Evolutionary conservation across 1,140 invertebrate genomes (phyloP).

Genomic region (Octopus bimaculoides): DNA sequence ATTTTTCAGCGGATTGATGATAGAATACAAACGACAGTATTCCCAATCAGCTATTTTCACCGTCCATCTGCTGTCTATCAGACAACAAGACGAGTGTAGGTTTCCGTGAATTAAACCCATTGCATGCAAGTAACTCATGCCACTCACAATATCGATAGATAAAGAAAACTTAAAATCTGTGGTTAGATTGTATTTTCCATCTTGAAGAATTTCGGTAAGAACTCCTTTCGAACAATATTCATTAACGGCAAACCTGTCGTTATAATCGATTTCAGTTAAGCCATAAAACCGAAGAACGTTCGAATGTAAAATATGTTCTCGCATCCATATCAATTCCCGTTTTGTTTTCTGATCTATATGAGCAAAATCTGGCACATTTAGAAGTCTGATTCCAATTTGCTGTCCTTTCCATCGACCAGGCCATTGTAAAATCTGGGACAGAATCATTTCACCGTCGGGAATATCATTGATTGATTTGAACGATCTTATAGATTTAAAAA

Average conservation of each 20-base stretch:
- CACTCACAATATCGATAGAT: slow-evolving; percentile 33
- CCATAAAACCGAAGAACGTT: slow-evolving; percentile 44
- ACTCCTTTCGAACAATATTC: slow-evolving; percentile 33
- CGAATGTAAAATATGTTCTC: slow-evolving; percentile 32
- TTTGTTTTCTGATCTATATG: slow-evolving; percentile 19
- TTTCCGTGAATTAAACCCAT: slow-evolving; percentile 38
- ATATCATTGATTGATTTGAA: slow-evolving; percentile 26
- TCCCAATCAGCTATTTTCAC: slow-evolving; percentile 45
- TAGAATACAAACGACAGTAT: slow-evolving; percentile 22
- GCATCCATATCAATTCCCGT: slow-evolving; percentile 37
- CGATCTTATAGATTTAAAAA: slow-evolving; percentile 26
- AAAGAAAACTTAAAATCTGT: slow-evolving; percentile 37
- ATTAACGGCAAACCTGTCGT: slow-evolving; percentile 28
- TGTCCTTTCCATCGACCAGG: slow-evolving; percentile 36
- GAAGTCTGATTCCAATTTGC: slow-evolving; percentile 28
- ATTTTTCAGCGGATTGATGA: slow-evolving; percentile 12
- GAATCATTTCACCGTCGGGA: slow-evolving; percentile 24
- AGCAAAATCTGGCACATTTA: slow-evolving; percentile 24
- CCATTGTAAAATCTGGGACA: slow-evolving; percentile 42
- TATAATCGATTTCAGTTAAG: slow-evolving; percentile 30
- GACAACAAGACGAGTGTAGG: slow-evolving; percentile 34
- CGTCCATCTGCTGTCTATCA: slow-evolving; percentile 44
- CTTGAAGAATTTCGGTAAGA: slow-evolving; percentile 37
- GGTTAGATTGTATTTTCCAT: slow-evolving; percentile 35
- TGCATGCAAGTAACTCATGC: slow-evolving; percentile 41